Conservation (phyloP, 2,797 vertebrate genomes). For the Rallus crepitans region DNA sequence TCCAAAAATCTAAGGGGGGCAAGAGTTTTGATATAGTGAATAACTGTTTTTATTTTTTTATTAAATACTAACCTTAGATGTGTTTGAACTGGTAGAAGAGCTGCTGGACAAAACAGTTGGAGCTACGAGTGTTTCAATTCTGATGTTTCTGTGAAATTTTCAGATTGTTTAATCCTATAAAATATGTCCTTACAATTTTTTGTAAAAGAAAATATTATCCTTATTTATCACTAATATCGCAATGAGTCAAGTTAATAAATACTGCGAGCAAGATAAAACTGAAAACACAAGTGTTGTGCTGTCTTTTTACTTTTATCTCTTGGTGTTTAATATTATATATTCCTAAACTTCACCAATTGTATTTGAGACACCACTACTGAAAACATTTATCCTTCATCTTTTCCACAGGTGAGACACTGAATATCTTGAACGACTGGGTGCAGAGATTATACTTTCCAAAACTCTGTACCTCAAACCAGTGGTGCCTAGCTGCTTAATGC, state of each 20-base stretch:
- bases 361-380: neutral
- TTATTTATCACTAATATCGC: conserved; percentile 76
- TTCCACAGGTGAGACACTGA: neutral
- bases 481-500: neutral
- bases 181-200: conserved; percentile 73
- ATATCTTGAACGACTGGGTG: neutral
- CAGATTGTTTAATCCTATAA: conserved; percentile 73
- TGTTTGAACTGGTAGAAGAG: conserved; percentile 41
- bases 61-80: conserved; percentile 55
- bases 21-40: conserved; percentile 14
- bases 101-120: conserved; percentile 54
- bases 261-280: conserved; percentile 56
- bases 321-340: conserved; percentile 35
- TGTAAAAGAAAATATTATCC: conserved; percentile 71
- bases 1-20: conserved; percentile 16
- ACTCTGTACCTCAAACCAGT: neutral
- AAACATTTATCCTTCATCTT: neutral
- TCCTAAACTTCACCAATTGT: neutral
- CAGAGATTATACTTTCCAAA: neutral
- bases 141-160: conserved; percentile 81
- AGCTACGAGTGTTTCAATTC: conserved; percentile 73
- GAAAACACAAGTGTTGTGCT: conserved; percentile 50
- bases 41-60: conserved; percentile 42
- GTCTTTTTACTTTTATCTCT: conserved; percentile 53
- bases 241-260: conserved; percentile 75